Conservation (phyloP, 2,888 invertebrate species). For the Caenorhabditis imperialis region DNA sequence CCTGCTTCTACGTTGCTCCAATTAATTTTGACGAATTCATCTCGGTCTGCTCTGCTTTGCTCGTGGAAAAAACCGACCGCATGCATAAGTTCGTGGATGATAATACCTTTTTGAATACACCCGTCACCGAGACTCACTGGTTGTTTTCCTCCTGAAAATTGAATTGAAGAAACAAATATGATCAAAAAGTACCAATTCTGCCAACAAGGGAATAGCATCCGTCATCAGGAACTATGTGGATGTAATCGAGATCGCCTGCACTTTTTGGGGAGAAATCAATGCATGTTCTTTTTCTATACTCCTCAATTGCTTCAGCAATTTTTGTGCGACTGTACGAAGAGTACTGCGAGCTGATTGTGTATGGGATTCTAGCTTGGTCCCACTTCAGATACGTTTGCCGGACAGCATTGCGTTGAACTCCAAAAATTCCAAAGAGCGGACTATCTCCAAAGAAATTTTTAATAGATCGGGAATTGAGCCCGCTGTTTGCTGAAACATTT, state of each 20-base stretch:
- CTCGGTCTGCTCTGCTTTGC: slow-evolving; percentile 78
- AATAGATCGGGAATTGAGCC: slow-evolving; percentile 67
- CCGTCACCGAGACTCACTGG: slow-evolving; percentile 78
- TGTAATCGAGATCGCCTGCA: slow-evolving; percentile 74
- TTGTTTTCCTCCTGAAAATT: slow-evolving; percentile 77
- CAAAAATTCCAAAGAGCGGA: slow-evolving; percentile 63
- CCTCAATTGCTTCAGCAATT: slow-evolving; percentile 76
- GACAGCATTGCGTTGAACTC: slow-evolving; percentile 74
- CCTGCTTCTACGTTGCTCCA: slow-evolving; percentile 77
- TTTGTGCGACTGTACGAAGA: slow-evolving; percentile 71
- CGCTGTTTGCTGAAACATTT: slow-evolving; percentile 66
- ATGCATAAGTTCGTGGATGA: slow-evolving; percentile 78
- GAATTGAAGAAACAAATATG: background rate
- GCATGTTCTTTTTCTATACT: slow-evolving; percentile 73
- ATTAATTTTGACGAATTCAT: slow-evolving; percentile 77
- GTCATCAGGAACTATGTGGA: slow-evolving; percentile 78
- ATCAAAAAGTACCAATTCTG: slow-evolving; percentile 63
- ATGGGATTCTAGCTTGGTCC: slow-evolving; percentile 75
- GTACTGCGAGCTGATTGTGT: slow-evolving; percentile 76
- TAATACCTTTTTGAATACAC: slow-evolving; percentile 78
- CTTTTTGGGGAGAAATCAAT: slow-evolving; percentile 75
- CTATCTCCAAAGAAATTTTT: slow-evolving; percentile 64
- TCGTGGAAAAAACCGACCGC: slow-evolving; percentile 78
- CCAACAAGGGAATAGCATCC: slow-evolving; percentile 78
- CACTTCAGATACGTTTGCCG: slow-evolving; percentile 76